A percentile compares a stretch with the other conserved stretches of the same genome.
Evolutionary conservation across 2,888 invertebrate genomes (phyloP).

Genomic region (Entomobrya multifasciata): DNA sequence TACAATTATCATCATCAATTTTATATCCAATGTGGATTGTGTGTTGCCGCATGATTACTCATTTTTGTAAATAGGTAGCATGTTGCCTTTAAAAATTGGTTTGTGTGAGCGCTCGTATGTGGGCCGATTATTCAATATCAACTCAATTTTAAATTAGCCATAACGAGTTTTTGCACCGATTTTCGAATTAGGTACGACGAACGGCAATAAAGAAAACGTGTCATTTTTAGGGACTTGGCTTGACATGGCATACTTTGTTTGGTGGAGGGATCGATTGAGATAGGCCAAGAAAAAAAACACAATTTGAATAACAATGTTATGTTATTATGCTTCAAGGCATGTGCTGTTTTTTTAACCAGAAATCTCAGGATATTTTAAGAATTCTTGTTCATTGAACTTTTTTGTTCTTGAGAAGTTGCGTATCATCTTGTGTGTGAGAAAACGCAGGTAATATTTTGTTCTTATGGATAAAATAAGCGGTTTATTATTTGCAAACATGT

Average conservation of each 20-base stretch:
- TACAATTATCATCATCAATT: neutral
- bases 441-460: neutral
- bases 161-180: conserved; percentile 53
- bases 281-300: conserved; percentile 8
- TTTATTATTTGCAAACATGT: neutral
- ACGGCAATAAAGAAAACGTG: neutral
- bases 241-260: conserved; percentile 34
- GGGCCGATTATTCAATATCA: conserved; percentile 62
- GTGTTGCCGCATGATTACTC: conserved; percentile 44
- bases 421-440: neutral
- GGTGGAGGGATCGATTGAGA: neutral
- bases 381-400: conserved; percentile 13
- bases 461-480: conserved; percentile 34
- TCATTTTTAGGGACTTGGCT: no score
- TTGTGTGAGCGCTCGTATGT: conserved; percentile 3
- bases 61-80: conserved; percentile 2
- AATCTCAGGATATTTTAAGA: neutral
- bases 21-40: neutral
- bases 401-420: conserved; percentile 8
- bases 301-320: no score
- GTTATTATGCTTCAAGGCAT: no score
- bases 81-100: neutral
- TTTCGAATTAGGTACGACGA: conserved; percentile 24
- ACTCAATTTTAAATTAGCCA: conserved; percentile 56
- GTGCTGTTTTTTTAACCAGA: neutral